Evolutionary conservation across 1,140 invertebrate genomes (phyloP).

Genomic region (Heliconius congener): DNA sequence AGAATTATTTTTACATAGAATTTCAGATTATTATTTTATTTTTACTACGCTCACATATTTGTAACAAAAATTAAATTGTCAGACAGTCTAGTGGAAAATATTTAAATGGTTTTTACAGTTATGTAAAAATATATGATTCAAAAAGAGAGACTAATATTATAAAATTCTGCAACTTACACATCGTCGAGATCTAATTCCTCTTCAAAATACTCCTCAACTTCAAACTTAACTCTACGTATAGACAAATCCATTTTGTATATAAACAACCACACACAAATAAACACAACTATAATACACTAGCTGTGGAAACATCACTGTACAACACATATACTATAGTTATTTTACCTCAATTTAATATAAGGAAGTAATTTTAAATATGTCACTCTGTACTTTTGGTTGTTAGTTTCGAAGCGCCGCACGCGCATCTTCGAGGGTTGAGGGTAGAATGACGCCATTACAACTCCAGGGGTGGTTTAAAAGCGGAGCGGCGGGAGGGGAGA

Average conservation of each 20-base stretch:
- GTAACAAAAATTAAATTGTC: too few species aligned
- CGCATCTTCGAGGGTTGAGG: conserved; percentile 62
- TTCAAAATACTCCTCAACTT: conserved; percentile 54
- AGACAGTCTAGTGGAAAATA: too few species aligned
- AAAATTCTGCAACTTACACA: conserved; percentile 45
- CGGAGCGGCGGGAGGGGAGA: conserved; percentile 41
- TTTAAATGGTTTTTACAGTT: too few species aligned
- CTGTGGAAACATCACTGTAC: conserved; percentile 23
- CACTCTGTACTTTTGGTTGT: conserved; percentile 20
- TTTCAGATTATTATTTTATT: too few species aligned
- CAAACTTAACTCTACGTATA: conserved; percentile 62
- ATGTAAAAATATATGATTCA: too few species aligned
- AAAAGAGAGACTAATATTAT: too few species aligned
- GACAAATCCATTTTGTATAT: conserved; percentile 63
- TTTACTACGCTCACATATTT: too few species aligned
- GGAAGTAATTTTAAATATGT: conserved; percentile 39
- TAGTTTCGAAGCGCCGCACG: conserved; percentile 46
- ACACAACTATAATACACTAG: conserved; percentile 29
- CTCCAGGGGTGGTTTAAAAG: conserved; percentile 34
- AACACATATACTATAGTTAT: conserved; percentile 36
- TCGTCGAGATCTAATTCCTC: conserved; percentile 57
- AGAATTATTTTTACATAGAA: too few species aligned
- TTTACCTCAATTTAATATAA: conserved; percentile 23
- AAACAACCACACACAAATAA: conserved; percentile 3
- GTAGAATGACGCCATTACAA: conserved; percentile 49